phyloP scores from a whole-genome alignment of 2,797 vertebrate species.

The Notamacropus eugenii region DNA sequence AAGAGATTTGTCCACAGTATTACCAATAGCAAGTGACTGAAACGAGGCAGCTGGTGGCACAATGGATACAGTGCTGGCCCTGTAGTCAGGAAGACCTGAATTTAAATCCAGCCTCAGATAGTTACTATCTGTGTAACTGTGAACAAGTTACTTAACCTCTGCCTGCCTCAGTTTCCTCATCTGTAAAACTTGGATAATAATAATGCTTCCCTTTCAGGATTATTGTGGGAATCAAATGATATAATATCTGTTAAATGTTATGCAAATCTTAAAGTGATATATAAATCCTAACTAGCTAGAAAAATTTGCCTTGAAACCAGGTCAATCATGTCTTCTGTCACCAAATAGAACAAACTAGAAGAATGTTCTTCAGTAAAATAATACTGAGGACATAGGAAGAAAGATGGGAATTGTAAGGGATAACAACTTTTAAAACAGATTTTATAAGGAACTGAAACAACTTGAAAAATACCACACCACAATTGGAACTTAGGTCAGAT shows the following conservation, averaged over 20 bases:
- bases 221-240: neutral
- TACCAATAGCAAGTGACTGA: neutral
- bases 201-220: neutral
- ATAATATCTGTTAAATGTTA: neutral
- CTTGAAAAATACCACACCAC: slow-evolving; percentile 34
- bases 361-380: neutral
- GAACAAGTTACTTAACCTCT: neutral
- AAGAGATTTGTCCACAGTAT: neutral
- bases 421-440: slow-evolving; percentile 23
- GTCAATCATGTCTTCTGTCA: neutral
- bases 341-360: neutral
- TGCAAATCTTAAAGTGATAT: neutral
- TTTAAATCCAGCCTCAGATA: neutral
- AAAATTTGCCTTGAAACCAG: neutral
- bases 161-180: neutral
- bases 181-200: neutral
- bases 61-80: neutral
- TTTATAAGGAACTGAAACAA: slow-evolving; percentile 60
- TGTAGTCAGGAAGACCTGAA: neutral
- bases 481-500: slow-evolving; percentile 50
- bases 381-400: neutral
- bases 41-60: neutral
- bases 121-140: neutral
- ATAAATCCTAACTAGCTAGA: neutral
- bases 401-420: slow-evolving; percentile 23